Percentiles rank a stretch among this genome's conserved stretches.
Conservation (phyloP, 1,140 invertebrate species). For the Homalodisca vitripennis region DNA sequence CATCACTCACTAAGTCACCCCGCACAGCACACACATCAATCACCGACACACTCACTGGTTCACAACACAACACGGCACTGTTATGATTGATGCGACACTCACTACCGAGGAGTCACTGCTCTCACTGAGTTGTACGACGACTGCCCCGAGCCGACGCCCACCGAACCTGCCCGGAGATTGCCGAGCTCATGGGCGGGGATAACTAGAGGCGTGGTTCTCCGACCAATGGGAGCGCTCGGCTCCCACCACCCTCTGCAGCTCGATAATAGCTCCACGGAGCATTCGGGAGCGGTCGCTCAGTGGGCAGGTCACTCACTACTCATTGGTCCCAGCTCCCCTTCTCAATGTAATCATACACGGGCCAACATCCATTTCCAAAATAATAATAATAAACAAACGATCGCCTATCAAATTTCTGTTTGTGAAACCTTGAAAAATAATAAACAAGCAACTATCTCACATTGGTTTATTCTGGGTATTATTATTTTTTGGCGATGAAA, state of each 20-base stretch:
- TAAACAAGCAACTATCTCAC: too few relatives aligned
- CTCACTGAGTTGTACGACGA: background rate
- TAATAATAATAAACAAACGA: too few relatives aligned
- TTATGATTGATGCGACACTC: background rate
- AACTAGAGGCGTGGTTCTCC: background rate
- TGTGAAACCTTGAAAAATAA: too few relatives aligned
- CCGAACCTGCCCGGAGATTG: background rate
- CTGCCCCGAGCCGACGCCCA: background rate
- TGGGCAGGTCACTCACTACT: too few relatives aligned
- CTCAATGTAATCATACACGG: too few relatives aligned
- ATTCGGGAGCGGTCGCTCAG: too few relatives aligned
- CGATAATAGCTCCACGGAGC: too few relatives aligned
- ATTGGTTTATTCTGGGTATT: too few relatives aligned
- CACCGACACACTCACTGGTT: background rate
- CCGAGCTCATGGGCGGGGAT: background rate
- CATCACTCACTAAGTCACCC: slow-evolving; percentile 26
- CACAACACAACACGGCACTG: background rate
- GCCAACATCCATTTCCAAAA: too few relatives aligned
- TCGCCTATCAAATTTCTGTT: too few relatives aligned
- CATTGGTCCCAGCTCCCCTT: too few relatives aligned
- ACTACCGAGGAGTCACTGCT: slow-evolving; percentile 5
- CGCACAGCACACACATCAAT: slow-evolving; percentile 4
- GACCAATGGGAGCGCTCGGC: background rate
- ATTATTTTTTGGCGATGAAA: too few relatives aligned
- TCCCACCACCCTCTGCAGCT: background rate